Conservation (phyloP, 2,888 invertebrate species). For the Epistrophe eligans region DNA sequence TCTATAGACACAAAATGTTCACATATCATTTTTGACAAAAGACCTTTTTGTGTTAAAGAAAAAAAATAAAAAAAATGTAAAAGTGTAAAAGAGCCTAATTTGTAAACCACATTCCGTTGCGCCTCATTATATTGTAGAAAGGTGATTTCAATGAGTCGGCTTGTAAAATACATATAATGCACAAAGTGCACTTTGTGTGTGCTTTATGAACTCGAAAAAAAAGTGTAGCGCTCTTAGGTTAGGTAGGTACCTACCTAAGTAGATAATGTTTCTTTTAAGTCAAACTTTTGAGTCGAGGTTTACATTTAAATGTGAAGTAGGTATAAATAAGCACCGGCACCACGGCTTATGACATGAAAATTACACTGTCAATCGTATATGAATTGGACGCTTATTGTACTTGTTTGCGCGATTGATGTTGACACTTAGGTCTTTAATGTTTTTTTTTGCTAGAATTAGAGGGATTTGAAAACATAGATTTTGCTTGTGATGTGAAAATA, state of each 20-base stretch:
- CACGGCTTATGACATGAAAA: constrained; percentile 48
- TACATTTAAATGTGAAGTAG: constrained; percentile 39
- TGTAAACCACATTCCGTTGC: constrained; percentile 70
- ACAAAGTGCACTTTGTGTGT: constrained; percentile 35
- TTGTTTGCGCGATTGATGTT: constrained; percentile 13
- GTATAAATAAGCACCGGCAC: constrained; percentile 31
- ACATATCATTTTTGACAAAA: constrained; percentile 49
- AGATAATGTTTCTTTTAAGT: constrained; percentile 4
- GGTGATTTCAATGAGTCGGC: constrained; percentile 53
- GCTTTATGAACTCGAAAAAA: constrained; percentile 17
- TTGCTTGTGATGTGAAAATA: neutral
- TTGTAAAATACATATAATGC: neutral
- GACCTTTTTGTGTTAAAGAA: constrained; percentile 41
- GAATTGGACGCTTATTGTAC: constrained; percentile 33
- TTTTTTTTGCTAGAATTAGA: neutral
- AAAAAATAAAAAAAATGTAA: constrained; percentile 46
- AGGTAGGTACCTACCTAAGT: neutral
- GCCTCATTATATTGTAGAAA: constrained; percentile 56
- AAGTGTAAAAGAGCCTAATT: constrained; percentile 64
- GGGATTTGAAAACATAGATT: neutral
- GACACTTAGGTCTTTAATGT: neutral
- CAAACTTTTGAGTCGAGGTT: neutral
- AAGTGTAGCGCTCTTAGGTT: too few relatives aligned
- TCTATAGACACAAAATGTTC: constrained; percentile 1
- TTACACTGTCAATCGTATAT: constrained; percentile 48